These are phyloP conservation scores for Sparidentex hasta DNA, from an alignment of 2,797 vertebrate genomes.

Conservation along the genomic window DNA sequence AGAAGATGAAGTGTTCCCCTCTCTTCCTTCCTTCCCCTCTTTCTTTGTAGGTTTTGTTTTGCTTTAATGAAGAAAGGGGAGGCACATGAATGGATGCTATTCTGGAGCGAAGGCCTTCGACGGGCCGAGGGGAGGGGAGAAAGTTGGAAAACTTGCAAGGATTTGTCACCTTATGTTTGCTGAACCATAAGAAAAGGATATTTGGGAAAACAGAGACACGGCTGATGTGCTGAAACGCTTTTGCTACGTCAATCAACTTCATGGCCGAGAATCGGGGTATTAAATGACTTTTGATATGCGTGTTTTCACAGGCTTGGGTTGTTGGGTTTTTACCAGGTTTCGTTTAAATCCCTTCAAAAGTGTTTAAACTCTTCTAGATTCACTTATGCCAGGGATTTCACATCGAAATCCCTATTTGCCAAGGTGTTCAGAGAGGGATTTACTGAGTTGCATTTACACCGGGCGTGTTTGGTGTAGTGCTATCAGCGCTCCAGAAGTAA, in stretches of 20 bases:
- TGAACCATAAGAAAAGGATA: conserved; percentile 42
- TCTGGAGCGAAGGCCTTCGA: conserved; percentile 56
- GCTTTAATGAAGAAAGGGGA: conserved; percentile 55
- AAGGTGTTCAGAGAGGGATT: conserved; percentile 28
- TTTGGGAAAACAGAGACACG: conserved; percentile 8
- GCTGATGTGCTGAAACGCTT: conserved; percentile 36
- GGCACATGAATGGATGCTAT: conserved; percentile 68
- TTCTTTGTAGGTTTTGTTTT: conserved; percentile 61
- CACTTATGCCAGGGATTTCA: conserved; percentile 20
- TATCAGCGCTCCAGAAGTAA: conserved; percentile 41
- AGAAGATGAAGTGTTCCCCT: conserved; percentile 44
- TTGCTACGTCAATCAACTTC: conserved; percentile 35
- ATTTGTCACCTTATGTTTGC: conserved; percentile 49
- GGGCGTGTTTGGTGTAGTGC: background rate
- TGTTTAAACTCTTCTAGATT: conserved; percentile 9
- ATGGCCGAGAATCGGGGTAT: conserved; percentile 24
- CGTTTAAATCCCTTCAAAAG: conserved; percentile 19
- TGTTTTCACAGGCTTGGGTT: conserved; percentile 24
- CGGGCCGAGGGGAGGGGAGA: conserved; percentile 14
- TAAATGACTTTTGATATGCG: conserved; percentile 44
- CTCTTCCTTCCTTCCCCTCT: conserved; percentile 25
- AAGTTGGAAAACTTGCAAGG: conserved; percentile 44
- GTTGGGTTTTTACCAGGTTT: background rate
- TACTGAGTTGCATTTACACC: conserved; percentile 17
- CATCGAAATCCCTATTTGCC: conserved; percentile 2